Percentiles rank a stretch among this genome's conserved stretches.
phyloP scores from a whole-genome alignment of 53 echinoderm and acorn worm genomes.

The Hippasteria phrygiana region DNA sequence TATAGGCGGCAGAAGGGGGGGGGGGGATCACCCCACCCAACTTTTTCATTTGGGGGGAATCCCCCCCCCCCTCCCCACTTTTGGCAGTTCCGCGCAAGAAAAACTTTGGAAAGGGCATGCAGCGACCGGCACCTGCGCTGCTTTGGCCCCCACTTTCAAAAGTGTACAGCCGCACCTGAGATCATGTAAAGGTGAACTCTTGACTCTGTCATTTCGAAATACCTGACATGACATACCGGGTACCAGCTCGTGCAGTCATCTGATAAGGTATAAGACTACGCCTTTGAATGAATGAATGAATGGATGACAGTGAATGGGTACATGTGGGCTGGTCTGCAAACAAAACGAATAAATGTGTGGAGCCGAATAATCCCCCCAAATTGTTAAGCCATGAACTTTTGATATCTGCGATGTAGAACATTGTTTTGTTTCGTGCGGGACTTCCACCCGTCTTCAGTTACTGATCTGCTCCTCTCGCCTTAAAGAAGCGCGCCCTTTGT shows the following conservation, averaged over 20 bases:
- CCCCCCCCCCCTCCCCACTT: too few species aligned
- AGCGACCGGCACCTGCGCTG: too few species aligned
- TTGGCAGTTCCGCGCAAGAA: too few species aligned
- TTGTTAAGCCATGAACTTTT: constrained; percentile 13
- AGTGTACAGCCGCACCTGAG: too few species aligned
- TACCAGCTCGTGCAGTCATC: background rate
- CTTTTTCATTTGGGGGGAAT: too few species aligned
- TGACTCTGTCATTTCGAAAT: too few species aligned
- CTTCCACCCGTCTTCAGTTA: background rate
- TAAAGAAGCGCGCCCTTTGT: background rate
- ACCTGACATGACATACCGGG: background rate
- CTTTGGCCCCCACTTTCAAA: too few species aligned
- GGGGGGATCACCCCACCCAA: too few species aligned
- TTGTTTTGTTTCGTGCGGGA: background rate
- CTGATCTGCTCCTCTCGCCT: background rate
- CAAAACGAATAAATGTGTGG: background rate
- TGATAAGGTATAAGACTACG: background rate
- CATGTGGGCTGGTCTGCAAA: background rate
- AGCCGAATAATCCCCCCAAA: background rate
- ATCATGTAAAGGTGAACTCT: too few species aligned
- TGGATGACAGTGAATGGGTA: background rate
- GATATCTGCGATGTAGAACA: background rate
- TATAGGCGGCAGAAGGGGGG: too few species aligned
- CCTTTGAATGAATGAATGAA: background rate
- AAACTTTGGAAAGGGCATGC: too few species aligned